A percentile compares a stretch with the other conserved stretches of the same genome.
These are phyloP conservation scores for Ectemnius cavifrons DNA, from an alignment of 2,888 invertebrate species.

Conservation along the genomic window DNA sequence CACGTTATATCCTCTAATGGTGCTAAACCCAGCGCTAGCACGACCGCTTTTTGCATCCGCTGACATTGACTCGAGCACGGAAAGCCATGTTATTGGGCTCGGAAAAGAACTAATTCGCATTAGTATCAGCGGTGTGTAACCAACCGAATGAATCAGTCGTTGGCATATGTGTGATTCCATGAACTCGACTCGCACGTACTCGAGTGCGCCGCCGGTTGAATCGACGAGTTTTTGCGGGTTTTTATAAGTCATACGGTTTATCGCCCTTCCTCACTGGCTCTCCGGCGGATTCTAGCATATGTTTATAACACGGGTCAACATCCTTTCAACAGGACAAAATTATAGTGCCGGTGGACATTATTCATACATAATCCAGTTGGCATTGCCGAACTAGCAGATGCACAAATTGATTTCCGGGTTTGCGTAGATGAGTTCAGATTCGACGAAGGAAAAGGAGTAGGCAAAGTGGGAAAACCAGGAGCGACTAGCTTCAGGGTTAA, in stretches of 20 bases:
- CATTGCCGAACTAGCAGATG: not conserved
- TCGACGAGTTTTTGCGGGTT: slow-evolving; percentile 60
- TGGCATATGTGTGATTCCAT: slow-evolving; percentile 37
- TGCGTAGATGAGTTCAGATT: not conserved
- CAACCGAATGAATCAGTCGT: slow-evolving; percentile 41
- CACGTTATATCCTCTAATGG: slow-evolving; percentile 25
- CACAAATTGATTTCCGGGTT: not conserved
- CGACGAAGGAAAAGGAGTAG: not conserved
- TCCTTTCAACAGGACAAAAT: slow-evolving; percentile 16
- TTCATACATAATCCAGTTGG: not conserved
- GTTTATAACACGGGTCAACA: slow-evolving; percentile 36
- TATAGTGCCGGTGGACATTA: not conserved
- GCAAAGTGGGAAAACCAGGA: not conserved
- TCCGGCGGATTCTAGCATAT: slow-evolving; percentile 20
- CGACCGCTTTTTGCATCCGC: slow-evolving; percentile 35
- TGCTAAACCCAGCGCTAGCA: slow-evolving; percentile 12
- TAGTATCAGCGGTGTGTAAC: slow-evolving; percentile 18
- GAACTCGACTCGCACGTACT: slow-evolving; percentile 40
- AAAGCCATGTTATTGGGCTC: not conserved
- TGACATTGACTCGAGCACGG: slow-evolving; percentile 27
- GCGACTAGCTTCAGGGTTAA: slow-evolving; percentile 23
- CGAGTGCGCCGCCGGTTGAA: slow-evolving; percentile 69
- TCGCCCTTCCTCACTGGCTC: slow-evolving; percentile 33
- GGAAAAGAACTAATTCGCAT: slow-evolving; percentile 25
- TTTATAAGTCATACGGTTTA: slow-evolving; percentile 55